Conservation (phyloP, 53 echinoderm and acorn worm species). For the Stichopus horrens region DNA sequence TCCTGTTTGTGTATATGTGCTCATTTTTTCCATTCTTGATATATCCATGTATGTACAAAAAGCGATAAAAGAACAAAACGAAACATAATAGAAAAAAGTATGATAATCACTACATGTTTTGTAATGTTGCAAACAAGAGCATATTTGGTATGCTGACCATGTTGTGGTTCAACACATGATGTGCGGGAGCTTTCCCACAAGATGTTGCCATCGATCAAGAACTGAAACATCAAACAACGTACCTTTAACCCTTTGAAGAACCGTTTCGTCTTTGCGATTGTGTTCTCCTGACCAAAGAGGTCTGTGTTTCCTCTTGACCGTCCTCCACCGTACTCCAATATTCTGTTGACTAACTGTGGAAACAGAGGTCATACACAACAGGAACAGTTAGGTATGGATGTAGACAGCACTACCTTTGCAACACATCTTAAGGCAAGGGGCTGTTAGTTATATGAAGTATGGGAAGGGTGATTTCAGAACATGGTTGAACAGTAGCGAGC, state of each 20-base stretch:
- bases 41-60: too few relatives aligned
- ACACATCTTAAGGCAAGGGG: too few relatives aligned
- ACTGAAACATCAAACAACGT: neutral
- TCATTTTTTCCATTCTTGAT: too few relatives aligned
- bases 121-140: too few relatives aligned
- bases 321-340: slow-evolving; percentile 88
- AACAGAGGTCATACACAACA: neutral
- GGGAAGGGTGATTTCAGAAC: neutral
- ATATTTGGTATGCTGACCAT: too few relatives aligned
- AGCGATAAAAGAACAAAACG: too few relatives aligned
- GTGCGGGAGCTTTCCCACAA: neutral
- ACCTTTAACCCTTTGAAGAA: slow-evolving; percentile 98
- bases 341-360: slow-evolving; percentile 76
- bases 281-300: slow-evolving; percentile 94
- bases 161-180: too few relatives aligned
- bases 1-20: too few relatives aligned
- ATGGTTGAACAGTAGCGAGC: neutral
- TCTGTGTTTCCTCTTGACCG: slow-evolving; percentile 71
- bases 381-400: neutral
- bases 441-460: too few relatives aligned
- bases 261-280: slow-evolving; percentile 82
- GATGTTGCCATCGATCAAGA: neutral
- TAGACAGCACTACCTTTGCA: neutral
- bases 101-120: too few relatives aligned
- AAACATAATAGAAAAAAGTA: too few relatives aligned